Evolutionary conservation across 2,113 vertebrate genomes (phyloP).

Genomic region (Ammodytes dubius): DNA sequence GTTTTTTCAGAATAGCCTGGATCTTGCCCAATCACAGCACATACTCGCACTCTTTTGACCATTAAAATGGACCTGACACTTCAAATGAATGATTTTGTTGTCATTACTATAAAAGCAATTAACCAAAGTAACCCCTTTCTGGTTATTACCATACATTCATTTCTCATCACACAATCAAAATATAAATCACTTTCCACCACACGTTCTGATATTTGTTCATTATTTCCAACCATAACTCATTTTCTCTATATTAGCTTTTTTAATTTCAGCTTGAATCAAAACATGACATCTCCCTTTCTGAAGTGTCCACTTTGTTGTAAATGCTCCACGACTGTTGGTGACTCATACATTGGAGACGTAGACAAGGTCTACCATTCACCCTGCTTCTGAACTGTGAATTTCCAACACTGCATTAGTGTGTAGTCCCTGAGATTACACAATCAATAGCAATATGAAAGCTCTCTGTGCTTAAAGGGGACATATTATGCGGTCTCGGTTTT

Average conservation of each 20-base stretch:
- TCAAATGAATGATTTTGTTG: not conserved
- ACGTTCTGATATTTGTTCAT: not conserved
- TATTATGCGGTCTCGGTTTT: not conserved
- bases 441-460: slow-evolving; percentile 22
- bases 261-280: not conserved
- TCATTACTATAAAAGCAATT: not conserved
- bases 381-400: not conserved
- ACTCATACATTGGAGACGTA: not conserved
- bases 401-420: not conserved
- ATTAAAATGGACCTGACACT: not conserved
- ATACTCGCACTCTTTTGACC: not conserved
- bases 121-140: not conserved
- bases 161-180: not conserved
- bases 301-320: not conserved
- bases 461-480: not conserved
- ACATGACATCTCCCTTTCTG: not conserved
- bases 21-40: no score
- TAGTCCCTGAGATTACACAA: not conserved
- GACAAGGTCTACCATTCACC: not conserved
- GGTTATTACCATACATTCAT: not conserved
- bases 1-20: no score
- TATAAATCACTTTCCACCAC: not conserved
- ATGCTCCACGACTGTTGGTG: not conserved
- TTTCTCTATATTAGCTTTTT: not conserved
- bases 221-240: not conserved